Base-by-base conservation (phyloP, 2,797 vertebrate genomes). In the Smutsia gigantea region DNA sequence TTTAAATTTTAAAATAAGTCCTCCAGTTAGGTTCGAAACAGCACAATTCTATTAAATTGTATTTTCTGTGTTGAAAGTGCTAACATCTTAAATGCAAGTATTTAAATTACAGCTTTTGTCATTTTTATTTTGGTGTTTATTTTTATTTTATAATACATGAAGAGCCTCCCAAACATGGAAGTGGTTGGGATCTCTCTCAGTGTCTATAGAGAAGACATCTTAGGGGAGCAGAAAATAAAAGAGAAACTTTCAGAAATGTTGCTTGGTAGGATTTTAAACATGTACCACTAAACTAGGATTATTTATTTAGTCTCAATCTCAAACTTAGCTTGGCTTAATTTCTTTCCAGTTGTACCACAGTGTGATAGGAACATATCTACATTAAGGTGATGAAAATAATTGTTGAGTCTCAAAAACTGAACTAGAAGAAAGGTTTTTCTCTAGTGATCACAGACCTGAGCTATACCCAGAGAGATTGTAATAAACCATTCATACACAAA, bases 291-390 rank as follows among this genome's bases (percentile, higher is more conserved):
- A 85, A 69, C 66, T 51, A 59, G 61, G 87, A 42, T 81, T 69
- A 94, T 85, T 94, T 95, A 92, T 85, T 97, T 96, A 79, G 59
- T 95, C 61, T 95, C 55, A 68, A 11, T 97, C 68, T 94, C 81
- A 63, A 74, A 2, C 15, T 69, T 66, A 96, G 42, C 31, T 27
- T 63, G 93, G 87, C 34, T 93, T 92, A 90, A 84, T 78, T 87
- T 39, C 84, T 94, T 90, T 75, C 53, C n/a, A 34, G 72, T 29
- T 97, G 61, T 97, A 78, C n/a, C 2, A 3, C 34, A 95, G 94
- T 23, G 96, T 90, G 94, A 97, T 91, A 87, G 77, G 93, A 97
- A 97, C 97, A 72, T 92, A 96, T 84, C 96, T 95, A 59, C 13
- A 46, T 91, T 95, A 96, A 97, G 74, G 96, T 78, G 77, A 96